These are phyloP conservation scores for Parapsyche elsis DNA, from an alignment of 1,140 invertebrate species.

Conservation along the genomic window DNA sequence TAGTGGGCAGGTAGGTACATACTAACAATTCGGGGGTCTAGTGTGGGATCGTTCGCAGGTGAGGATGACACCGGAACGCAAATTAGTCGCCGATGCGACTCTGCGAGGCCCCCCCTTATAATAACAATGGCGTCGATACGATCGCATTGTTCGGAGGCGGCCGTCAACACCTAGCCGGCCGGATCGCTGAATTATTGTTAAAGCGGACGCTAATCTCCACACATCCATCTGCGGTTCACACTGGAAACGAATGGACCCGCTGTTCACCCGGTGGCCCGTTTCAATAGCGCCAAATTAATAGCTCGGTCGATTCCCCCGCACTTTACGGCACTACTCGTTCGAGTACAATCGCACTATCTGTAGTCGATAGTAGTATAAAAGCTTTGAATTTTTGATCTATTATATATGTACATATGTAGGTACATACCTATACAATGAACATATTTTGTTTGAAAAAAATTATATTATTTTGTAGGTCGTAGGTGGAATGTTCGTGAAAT, in stretches of 20 bases:
- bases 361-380: no score
- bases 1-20: no score
- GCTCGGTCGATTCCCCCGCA: no score
- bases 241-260: conserved; percentile 5
- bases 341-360: no score
- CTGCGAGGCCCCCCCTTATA: neutral
- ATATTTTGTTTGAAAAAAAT: no score
- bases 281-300: neutral
- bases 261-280: neutral
- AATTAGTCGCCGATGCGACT: conserved; percentile 6
- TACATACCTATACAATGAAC: no score
- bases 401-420: no score
- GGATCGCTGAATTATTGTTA: neutral
- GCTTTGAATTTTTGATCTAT: no score
- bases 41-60: neutral
- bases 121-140: neutral
- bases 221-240: conserved; percentile 4
- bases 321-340: no score
- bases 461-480: no score
- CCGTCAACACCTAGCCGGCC: neutral
- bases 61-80: neutral
- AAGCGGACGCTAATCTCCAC: neutral
- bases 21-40: no score
- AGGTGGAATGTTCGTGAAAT: no score
- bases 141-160: conserved; percentile 25